A percentile compares a stretch with the other conserved stretches of the same genome.
phyloP scores from a whole-genome alignment of 2,888 invertebrate genomes.

The Yponomeuta plumbellus region DNA sequence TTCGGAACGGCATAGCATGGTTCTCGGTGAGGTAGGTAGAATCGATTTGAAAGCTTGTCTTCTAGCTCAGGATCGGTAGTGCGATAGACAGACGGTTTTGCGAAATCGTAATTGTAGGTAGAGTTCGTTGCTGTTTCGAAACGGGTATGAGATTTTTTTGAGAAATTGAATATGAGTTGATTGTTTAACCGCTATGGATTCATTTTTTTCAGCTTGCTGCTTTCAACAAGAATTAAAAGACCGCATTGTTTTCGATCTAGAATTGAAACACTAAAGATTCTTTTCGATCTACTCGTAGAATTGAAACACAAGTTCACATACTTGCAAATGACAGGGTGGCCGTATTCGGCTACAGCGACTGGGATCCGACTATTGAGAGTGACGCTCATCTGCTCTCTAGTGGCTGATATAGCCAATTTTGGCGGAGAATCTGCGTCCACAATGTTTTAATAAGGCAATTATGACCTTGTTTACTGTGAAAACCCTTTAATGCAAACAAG shows the following conservation, averaged over 20 bases:
- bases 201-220: neutral
- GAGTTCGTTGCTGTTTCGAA: neutral
- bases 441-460: too few relatives aligned
- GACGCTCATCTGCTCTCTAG: too few relatives aligned
- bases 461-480: neutral
- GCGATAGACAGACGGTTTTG: neutral
- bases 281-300: too few relatives aligned
- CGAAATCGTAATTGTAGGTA: neutral
- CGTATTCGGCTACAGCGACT: too few relatives aligned
- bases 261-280: too few relatives aligned
- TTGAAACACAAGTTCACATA: too few relatives aligned
- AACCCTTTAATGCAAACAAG: neutral
- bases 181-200: neutral
- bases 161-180: neutral
- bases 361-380: too few relatives aligned
- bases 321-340: too few relatives aligned
- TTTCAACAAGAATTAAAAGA: too few relatives aligned
- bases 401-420: too few relatives aligned
- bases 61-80: neutral
- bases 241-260: too few relatives aligned
- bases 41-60: conserved; percentile 1
- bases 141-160: neutral
- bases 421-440: too few relatives aligned
- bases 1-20: neutral
- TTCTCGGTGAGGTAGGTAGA: neutral